A percentile compares a stretch with the other conserved stretches of the same genome.
These are phyloP conservation scores for Chrysolina oricalcia DNA, from an alignment of 2,888 invertebrate species.

Conservation along the genomic window DNA sequence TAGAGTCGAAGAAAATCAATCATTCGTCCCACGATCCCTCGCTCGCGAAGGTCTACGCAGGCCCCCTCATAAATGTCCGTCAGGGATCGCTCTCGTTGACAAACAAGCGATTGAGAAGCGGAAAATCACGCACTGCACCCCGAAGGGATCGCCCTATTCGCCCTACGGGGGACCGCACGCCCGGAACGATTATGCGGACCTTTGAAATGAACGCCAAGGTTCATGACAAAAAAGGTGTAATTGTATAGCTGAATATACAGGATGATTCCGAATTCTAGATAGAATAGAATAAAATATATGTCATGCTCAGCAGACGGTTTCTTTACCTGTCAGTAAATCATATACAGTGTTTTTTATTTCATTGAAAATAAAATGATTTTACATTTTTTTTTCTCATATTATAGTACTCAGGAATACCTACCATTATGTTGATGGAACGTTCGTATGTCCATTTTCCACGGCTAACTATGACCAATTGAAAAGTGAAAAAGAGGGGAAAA, in stretches of 20 bases:
- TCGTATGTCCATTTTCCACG: too few species aligned
- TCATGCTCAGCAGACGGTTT: too few species aligned
- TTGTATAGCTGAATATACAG: background rate
- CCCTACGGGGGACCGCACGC: slow-evolving; percentile 54
- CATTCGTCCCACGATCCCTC: slow-evolving; percentile 57
- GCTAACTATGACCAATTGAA: too few species aligned
- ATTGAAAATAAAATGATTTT: too few species aligned
- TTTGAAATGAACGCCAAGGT: slow-evolving; percentile 26
- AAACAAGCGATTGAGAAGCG: slow-evolving; percentile 68
- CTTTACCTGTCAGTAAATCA: too few species aligned
- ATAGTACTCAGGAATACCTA: too few species aligned
- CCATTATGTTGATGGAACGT: too few species aligned
- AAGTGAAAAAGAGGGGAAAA: too few species aligned
- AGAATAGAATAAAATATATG: too few species aligned
- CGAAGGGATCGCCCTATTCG: slow-evolving; percentile 54
- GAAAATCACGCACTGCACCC: slow-evolving; percentile 64
- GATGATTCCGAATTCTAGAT: background rate
- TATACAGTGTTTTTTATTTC: too few species aligned
- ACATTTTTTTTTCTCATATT: too few species aligned
- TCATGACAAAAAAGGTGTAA: slow-evolving; percentile 21
- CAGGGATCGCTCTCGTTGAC: slow-evolving; percentile 64
- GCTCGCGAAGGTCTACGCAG: slow-evolving; percentile 24
- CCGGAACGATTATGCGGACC: slow-evolving; percentile 45
- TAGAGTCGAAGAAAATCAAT: slow-evolving; percentile 57
- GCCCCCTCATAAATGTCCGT: slow-evolving; percentile 56